phyloP scores from a whole-genome alignment of 2,797 vertebrate genomes.

The Lophotriccus pileatus region DNA sequence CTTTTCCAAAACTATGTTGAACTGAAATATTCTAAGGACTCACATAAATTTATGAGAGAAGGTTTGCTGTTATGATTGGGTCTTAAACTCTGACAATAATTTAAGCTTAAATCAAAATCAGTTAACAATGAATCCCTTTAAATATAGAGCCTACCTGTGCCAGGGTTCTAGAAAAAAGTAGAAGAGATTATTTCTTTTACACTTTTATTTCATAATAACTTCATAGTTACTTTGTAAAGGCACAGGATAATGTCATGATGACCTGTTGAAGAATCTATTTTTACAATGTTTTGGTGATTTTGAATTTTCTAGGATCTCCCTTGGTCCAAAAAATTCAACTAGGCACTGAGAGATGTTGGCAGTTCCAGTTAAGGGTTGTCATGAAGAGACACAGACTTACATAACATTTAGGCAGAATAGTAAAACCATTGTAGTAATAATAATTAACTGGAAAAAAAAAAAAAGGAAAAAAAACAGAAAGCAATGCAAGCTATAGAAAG shows the following conservation, averaged over 20 bases:
- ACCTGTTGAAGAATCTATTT: background rate
- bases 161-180: background rate
- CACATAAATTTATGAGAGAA: fast-evolving
- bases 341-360: background rate
- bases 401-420: background rate
- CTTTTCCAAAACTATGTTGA: background rate
- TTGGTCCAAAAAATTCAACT: background rate
- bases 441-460: background rate
- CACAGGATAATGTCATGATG: background rate
- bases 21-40: background rate
- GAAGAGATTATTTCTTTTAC: background rate
- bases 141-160: background rate
- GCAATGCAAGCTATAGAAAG: background rate
- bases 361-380: background rate
- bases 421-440: background rate
- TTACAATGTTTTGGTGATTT: background rate
- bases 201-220: background rate
- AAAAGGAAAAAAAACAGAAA: background rate
- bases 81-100: background rate
- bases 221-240: background rate
- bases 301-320: background rate
- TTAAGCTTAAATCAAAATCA: background rate
- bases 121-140: background rate
- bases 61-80: background rate
- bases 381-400: background rate